These are phyloP conservation scores for Ploceus nigricollis DNA, from an alignment of 2,113 vertebrate genomes.

Conservation along the genomic window DNA sequence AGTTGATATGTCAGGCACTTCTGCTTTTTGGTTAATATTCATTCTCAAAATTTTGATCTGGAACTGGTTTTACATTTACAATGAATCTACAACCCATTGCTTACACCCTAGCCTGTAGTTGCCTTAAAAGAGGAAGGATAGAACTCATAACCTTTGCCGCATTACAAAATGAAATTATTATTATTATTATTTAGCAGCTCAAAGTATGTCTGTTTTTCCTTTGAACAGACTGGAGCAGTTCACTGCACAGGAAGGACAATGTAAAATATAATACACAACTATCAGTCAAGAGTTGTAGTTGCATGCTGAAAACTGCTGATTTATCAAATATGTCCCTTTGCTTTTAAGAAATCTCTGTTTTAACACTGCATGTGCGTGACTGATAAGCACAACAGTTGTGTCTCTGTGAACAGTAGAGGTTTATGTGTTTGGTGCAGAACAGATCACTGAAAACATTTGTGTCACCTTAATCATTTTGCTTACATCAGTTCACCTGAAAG, in stretches of 20 bases:
- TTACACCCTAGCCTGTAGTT: not conserved
- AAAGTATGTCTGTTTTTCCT: not conserved
- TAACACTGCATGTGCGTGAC: not conserved
- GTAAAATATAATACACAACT: not conserved
- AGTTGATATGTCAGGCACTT: not conserved
- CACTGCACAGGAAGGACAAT: not conserved
- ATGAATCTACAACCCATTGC: accelerated
- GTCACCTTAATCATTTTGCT: not conserved
- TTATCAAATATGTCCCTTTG: not conserved
- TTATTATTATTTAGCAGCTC: not conserved
- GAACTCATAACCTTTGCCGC: not conserved
- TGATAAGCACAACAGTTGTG: not conserved
- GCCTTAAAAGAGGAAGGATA: not conserved
- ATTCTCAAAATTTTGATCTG: not conserved
- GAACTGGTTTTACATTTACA: not conserved
- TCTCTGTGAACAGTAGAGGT: not conserved
- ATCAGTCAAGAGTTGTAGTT: not conserved
- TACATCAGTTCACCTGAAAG: not conserved
- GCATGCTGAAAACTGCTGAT: not conserved
- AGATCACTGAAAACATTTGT: not conserved
- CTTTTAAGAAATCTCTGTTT: not conserved
- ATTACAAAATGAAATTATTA: not conserved
- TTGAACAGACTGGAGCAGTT: not conserved
- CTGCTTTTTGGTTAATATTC: not conserved
- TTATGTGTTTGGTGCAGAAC: not conserved